These are phyloP conservation scores for Papilio demoleus DNA, from an alignment of 2,888 invertebrate genomes.

Conservation along the genomic window DNA sequence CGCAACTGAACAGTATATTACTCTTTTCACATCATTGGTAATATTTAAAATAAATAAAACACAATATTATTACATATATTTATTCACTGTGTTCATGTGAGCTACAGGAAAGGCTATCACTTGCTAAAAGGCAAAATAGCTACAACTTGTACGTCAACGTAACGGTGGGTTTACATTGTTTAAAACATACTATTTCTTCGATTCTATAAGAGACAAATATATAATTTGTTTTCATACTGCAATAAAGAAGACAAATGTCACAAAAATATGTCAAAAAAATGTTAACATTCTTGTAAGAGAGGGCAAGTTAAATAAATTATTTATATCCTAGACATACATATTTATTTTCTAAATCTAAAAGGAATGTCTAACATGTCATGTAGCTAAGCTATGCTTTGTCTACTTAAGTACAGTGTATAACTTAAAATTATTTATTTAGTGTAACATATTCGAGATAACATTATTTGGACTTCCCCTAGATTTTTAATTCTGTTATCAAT, in stretches of 20 bases:
- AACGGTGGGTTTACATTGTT: not conserved
- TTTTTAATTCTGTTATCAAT: not conserved
- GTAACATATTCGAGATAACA: not conserved
- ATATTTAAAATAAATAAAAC: not conserved
- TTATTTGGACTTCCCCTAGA: not conserved
- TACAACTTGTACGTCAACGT: not conserved
- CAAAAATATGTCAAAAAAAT: not conserved
- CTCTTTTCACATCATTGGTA: too few species aligned
- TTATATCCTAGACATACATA: not conserved
- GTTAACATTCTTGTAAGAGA: not conserved
- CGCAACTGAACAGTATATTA: too few species aligned
- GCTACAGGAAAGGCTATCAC: constrained; percentile 14
- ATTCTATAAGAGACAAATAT: too few species aligned
- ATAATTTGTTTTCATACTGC: too few species aligned
- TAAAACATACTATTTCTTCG: too few species aligned
- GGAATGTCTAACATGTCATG: constrained; percentile 32
- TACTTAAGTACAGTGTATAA: constrained; percentile 23
- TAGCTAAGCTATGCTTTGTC: constrained; percentile 17
- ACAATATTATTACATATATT: not conserved
- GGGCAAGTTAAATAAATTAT: not conserved
- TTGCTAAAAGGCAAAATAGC: constrained; percentile 1
- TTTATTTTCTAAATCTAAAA: constrained; percentile 24
- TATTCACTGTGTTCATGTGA: not conserved
- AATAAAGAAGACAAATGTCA: too few species aligned
- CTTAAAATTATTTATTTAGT: not conserved